Percentiles rank a stretch among this genome's conserved stretches.
Conservation (phyloP, 1,140 invertebrate species). For the Antheraea mylitta region DNA sequence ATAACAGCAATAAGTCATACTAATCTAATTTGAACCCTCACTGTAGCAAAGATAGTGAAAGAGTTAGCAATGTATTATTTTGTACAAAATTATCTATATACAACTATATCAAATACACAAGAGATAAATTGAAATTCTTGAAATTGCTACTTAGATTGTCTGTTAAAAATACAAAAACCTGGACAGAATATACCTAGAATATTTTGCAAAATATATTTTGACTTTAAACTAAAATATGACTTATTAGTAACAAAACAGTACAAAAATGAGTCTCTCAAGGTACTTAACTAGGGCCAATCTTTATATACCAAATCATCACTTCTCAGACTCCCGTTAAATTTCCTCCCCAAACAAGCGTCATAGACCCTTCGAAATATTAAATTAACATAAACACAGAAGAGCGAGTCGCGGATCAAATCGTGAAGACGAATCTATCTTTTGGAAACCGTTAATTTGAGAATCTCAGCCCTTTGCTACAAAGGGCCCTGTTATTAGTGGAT, state of each 20-base stretch:
- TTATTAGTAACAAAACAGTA: background rate
- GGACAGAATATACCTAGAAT: no score
- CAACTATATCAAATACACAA: no score
- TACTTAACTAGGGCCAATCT: background rate
- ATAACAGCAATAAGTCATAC: no score
- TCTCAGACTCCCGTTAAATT: conserved; percentile 22
- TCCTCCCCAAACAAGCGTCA: background rate
- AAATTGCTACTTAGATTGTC: no score
- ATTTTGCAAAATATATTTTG: no score
- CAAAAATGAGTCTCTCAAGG: background rate
- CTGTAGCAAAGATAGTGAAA: no score
- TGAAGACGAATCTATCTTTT: conserved; percentile 61
- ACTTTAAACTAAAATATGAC: no score
- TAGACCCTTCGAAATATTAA: conserved; percentile 49
- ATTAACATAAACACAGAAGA: conserved; percentile 57
- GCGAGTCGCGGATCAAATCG: conserved; percentile 53
- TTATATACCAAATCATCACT: background rate
- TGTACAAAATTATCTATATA: no score
- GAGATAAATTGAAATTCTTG: no score
- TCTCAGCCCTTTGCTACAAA: conserved; percentile 25
- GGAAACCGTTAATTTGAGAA: conserved; percentile 59
- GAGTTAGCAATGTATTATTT: no score
- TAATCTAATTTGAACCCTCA: no score
- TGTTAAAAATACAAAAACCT: no score
- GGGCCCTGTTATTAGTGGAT: conserved; percentile 33